Evolutionary conservation across 2,797 vertebrate genomes (phyloP).

Genomic region (Pygocentrus nattereri): DNA sequence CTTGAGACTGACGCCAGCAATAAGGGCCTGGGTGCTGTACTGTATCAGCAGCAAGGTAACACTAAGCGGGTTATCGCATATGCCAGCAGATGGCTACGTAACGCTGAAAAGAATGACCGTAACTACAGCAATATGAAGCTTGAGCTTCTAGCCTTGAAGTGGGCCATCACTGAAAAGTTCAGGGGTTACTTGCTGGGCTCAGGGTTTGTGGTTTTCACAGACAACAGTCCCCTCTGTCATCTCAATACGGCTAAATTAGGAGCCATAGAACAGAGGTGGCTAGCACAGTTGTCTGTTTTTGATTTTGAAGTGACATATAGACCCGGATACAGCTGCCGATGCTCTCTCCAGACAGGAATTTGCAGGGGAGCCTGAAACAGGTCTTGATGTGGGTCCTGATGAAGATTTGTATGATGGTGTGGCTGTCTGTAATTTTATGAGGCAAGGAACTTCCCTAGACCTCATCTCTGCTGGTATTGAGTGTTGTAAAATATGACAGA

Average conservation of each 20-base stretch:
- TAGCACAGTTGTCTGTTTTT: background rate
- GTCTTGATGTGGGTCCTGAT: too few relatives aligned
- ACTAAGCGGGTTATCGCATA: background rate
- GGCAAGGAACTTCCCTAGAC: background rate
- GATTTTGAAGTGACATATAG: slow-evolving; percentile 14
- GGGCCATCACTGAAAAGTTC: slow-evolving; percentile 9
- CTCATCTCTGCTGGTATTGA: background rate
- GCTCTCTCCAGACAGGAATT: too few relatives aligned
- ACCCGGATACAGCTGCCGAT: too few relatives aligned
- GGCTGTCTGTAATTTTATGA: too few relatives aligned
- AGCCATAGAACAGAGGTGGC: slow-evolving; percentile 10
- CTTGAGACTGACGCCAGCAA: background rate
- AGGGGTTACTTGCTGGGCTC: background rate
- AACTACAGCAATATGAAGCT: background rate
- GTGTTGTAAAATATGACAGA: slow-evolving; percentile 2
- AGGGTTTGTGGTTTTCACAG: slow-evolving; percentile 7
- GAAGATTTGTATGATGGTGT: too few relatives aligned
- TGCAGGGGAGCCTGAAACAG: too few relatives aligned
- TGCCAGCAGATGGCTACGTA: slow-evolving; percentile 1
- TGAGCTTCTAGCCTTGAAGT: background rate
- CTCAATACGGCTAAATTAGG: background rate
- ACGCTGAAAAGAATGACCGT: slow-evolving; percentile 25
- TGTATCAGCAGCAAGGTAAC: background rate
- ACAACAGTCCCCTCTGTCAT: slow-evolving; percentile 26
- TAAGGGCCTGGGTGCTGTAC: background rate